A percentile compares a stretch with the other conserved stretches of the same genome.
These are phyloP conservation scores for Chloromyia formosa DNA, from an alignment of 2,888 invertebrate species.

Conservation along the genomic window DNA sequence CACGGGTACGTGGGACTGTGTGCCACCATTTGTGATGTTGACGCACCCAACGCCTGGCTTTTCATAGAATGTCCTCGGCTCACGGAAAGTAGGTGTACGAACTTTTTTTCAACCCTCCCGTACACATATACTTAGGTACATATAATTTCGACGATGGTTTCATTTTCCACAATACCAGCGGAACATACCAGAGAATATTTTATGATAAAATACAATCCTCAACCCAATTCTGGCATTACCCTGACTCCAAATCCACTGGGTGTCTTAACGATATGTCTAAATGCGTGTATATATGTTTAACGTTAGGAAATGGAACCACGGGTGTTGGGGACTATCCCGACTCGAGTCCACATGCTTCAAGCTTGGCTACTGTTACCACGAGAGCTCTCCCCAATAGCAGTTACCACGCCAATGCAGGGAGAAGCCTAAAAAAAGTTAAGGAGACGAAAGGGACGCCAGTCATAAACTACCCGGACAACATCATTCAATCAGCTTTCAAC, in stretches of 20 bases:
- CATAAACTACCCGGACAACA: constrained; percentile 13
- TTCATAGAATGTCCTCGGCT: constrained; percentile 14
- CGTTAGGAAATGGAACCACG: neutral
- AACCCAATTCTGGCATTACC: constrained; percentile 9
- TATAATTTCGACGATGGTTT: constrained; percentile 7
- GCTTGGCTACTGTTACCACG: too few species aligned
- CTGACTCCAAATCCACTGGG: constrained; percentile 1
- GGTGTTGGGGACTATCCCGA: neutral
- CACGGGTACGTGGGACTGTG: constrained; percentile 19
- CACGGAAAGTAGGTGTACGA: constrained; percentile 30
- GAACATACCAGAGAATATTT: constrained; percentile 20
- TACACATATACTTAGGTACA: constrained; percentile 4
- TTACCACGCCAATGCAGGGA: neutral
- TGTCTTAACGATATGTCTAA: constrained; percentile 25
- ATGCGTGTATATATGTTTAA: neutral
- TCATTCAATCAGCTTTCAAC: constrained; percentile 36
- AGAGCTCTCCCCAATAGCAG: neutral
- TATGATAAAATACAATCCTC: constrained; percentile 33
- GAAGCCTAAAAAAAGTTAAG: neutral
- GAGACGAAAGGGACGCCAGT: neutral
- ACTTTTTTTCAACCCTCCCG: constrained; percentile 10
- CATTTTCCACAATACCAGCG: constrained; percentile 5
- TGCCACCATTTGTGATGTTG: constrained; percentile 18
- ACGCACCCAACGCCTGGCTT: constrained; percentile 18
- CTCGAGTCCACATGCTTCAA: neutral